A percentile compares a stretch with the other conserved stretches of the same genome.
These are phyloP conservation scores for Ernsta delagoae DNA, from an alignment of 2,888 invertebrate genomes.

Conservation along the genomic window DNA sequence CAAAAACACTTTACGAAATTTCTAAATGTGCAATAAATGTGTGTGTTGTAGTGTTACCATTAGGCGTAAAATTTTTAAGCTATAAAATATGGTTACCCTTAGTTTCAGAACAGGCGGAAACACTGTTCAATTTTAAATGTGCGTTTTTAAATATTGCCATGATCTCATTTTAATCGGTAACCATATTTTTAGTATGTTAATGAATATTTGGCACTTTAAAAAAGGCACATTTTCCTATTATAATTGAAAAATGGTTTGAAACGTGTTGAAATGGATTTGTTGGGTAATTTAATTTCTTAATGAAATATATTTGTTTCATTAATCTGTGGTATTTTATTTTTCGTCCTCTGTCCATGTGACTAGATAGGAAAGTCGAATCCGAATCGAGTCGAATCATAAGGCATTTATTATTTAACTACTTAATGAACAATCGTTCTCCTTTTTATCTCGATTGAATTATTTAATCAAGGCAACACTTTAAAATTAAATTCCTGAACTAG, in stretches of 20 bases:
- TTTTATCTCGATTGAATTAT: too few relatives aligned
- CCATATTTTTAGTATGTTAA: slow-evolving; percentile 71
- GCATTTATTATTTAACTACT: too few relatives aligned
- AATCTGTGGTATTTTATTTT: slow-evolving; percentile 67
- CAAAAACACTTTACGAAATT: slow-evolving; percentile 84
- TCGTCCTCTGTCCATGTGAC: background rate
- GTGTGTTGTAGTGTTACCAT: slow-evolving; percentile 85
- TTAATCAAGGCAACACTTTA: too few relatives aligned
- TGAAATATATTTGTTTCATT: slow-evolving; percentile 86
- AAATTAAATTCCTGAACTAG: too few relatives aligned
- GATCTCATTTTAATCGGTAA: slow-evolving; percentile 74
- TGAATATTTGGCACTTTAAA: slow-evolving; percentile 84
- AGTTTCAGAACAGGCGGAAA: slow-evolving; percentile 40
- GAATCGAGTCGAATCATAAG: too few relatives aligned
- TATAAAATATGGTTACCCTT: slow-evolving; percentile 59
- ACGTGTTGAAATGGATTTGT: slow-evolving; percentile 85
- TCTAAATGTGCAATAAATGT: slow-evolving; percentile 86
- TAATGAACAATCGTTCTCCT: too few relatives aligned
- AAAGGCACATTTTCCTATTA: slow-evolving; percentile 83
- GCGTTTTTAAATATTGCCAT: slow-evolving; percentile 55
- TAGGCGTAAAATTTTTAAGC: slow-evolving; percentile 79
- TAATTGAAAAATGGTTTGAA: slow-evolving; percentile 83
- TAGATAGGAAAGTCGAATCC: too few relatives aligned
- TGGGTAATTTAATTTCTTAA: slow-evolving; percentile 85
- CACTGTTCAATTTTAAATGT: slow-evolving; percentile 46